Base-by-base conservation (phyloP, 2,113 vertebrate genomes). In the Pachyramphus minor region DNA sequence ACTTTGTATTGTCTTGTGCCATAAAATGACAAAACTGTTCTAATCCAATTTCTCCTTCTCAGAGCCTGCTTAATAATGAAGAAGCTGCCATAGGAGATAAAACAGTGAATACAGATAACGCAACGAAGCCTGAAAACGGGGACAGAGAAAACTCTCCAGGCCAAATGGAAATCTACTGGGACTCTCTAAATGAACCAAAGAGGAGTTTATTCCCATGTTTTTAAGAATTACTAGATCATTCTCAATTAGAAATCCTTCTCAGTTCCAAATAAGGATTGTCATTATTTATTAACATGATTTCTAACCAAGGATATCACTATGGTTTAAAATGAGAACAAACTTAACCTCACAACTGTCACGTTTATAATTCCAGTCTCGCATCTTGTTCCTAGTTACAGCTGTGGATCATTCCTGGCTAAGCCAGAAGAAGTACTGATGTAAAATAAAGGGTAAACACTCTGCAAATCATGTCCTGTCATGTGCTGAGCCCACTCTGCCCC, bases 131-230 rank as follows among this genome's bases (percentile, higher is more conserved):
- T 93, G 79, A 66, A 94, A 94, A 97, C 0, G 42, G 90, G 87
- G 93, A 90, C 88, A 92, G 66, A 90, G 71, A 64, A 96, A 96
- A 91, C 80, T 95, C 82, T 87, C 62, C 72, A 87, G 92, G 92
- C 92, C 83, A 77, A 90, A 93, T 22, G 59, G 77, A 93, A 89
- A 91, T 73, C 85, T 77, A 41, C 79, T 85, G 86, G 69, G 92
- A 96, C 84, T 84, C 85, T 62, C 66, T 37, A 80, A 75, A 93
- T 62, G 85, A 95, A 95, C 45, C 62, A 78, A 74, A 87, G 35
- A 88, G 28, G 30, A 92, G 60, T 17, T 91, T 1, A 2, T 72
- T 81, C 82, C 58, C 44, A 3, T 33, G 60, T 68, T 85, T 73
- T 47, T 22, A 84, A 84, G 82, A 81, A 79, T 60, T 81, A 78